Base-by-base conservation (phyloP, 2,888 invertebrate species). In the Chymomyza fuscimana region DNA sequence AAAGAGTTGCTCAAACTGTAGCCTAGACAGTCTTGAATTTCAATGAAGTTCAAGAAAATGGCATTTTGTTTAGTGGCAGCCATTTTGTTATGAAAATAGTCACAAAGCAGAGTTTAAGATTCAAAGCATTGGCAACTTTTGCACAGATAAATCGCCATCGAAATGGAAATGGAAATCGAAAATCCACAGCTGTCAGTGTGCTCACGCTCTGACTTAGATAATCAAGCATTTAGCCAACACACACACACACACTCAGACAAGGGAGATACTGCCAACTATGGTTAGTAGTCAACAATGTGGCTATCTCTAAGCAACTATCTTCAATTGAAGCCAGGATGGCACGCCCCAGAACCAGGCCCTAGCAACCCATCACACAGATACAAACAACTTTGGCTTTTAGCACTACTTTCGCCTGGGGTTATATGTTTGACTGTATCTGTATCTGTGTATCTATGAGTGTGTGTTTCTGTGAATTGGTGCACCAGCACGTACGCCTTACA, bases 401-500 rank as follows among this genome's bases (percentile, higher is more conserved):
- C 10, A 12, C 12, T 46, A 46, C 56, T 25, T 25, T 9, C 22
- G 60, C 36, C 36, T 6, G 32, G 6, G 36, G 16, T 29, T n/a
- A 29, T n/a, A 7, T 15, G 22, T 58, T 46, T 12, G 3, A 10
- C 12, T 46, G 12, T 12, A 46, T 9, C 10, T 40, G 40, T 40
- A 10, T 46, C 5, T 46, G 40, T 46, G 40, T 46, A 7, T 46
- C 4, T 46, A 4, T 46, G 40, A 12, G 40, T 46, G 40, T 46
- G 40, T 46, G 40, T 12, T 12, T 12, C 3, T 46, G 40, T 46
- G 12, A 46, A 46, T 46, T 46, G 40, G 40, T 46, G 40, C 40
- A 46, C 16, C 36, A 52, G 63, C 76, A 76, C 76, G 74, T 75
- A 76, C 75, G 60, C 65, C 36, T 56, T 40, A 60, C 36, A 36